Evolutionary conservation across 1,140 invertebrate species (phyloP).

Genomic region (Phocides pigmalion): DNA sequence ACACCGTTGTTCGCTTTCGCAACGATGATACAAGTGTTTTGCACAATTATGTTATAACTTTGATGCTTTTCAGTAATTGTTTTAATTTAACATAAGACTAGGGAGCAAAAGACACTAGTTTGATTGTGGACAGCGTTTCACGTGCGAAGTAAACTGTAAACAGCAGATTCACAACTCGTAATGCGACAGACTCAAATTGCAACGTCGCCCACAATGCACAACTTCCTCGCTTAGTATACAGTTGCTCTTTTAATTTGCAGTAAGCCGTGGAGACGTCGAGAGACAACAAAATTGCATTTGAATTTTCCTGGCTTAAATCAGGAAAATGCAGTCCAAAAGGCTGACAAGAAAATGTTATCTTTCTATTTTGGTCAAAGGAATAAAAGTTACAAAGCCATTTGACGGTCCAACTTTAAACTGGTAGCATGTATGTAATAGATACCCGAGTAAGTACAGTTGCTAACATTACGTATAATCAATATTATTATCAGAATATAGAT

Average conservation of each 20-base stretch:
- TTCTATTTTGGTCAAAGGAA: not conserved
- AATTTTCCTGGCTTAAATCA: conserved; percentile 16
- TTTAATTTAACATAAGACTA: not conserved
- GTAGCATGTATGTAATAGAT: too few species aligned
- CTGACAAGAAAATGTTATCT: not conserved
- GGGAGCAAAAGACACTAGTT: not conserved
- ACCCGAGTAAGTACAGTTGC: too few species aligned
- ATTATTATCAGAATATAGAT: too few species aligned
- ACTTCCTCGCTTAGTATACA: conserved; percentile 55
- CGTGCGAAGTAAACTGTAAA: conserved; percentile 79
- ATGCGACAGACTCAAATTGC: conserved; percentile 59
- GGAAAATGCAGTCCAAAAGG: conserved; percentile 1
- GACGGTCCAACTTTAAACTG: too few species aligned
- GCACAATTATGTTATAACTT: not conserved
- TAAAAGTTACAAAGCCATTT: not conserved
- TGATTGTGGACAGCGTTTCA: conserved; percentile 40
- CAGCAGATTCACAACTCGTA: conserved; percentile 67
- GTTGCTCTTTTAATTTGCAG: conserved; percentile 68
- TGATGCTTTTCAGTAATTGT: not conserved
- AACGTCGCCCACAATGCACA: conserved; percentile 48
- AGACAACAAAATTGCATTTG: conserved; percentile 31
- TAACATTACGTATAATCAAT: too few species aligned
- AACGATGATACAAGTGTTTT: not conserved
- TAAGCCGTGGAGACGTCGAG: conserved; percentile 45
- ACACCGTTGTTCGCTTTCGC: not conserved